Conservation (phyloP, 2,113 vertebrate genomes). For the Corythornis vintsioides region DNA sequence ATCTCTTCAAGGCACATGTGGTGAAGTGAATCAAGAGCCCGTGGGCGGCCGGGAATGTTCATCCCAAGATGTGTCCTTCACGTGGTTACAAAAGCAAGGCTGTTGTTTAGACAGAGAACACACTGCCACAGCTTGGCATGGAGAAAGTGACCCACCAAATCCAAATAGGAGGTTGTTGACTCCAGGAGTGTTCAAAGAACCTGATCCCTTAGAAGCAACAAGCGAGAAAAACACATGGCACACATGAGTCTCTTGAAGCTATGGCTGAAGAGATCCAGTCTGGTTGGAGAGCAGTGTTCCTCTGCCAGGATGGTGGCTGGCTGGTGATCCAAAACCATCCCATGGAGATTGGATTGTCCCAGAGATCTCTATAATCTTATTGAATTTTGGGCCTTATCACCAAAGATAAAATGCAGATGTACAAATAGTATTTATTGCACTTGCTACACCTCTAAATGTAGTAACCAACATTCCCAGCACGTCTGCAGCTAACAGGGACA, state of each 20-base stretch:
- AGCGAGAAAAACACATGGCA: neutral
- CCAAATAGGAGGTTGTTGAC: neutral
- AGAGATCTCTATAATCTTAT: fast-evolving
- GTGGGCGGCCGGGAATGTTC: neutral
- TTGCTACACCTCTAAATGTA: neutral
- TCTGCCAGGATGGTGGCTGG: neutral
- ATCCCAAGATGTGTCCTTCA: neutral
- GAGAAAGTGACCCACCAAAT: neutral
- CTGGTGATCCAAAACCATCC: fast-evolving
- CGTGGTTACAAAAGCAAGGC: neutral
- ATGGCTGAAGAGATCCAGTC: neutral
- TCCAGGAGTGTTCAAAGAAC: neutral
- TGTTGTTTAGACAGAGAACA: neutral
- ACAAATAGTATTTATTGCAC: neutral
- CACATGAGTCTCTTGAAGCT: neutral
- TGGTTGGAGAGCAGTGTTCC: neutral
- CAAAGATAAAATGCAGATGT: neutral
- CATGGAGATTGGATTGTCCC: neutral
- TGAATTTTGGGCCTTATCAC: neutral
- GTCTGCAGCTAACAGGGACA: neutral
- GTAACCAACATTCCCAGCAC: neutral
- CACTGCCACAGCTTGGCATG: neutral
- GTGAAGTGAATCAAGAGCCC: neutral
- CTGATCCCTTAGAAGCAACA: neutral
- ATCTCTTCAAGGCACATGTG: neutral